Evolutionary conservation across 2,888 invertebrate species (phyloP), one percentile per base, ranked within the genome.

Genomic region (Lordiphosa fenestrarum): DNA sequence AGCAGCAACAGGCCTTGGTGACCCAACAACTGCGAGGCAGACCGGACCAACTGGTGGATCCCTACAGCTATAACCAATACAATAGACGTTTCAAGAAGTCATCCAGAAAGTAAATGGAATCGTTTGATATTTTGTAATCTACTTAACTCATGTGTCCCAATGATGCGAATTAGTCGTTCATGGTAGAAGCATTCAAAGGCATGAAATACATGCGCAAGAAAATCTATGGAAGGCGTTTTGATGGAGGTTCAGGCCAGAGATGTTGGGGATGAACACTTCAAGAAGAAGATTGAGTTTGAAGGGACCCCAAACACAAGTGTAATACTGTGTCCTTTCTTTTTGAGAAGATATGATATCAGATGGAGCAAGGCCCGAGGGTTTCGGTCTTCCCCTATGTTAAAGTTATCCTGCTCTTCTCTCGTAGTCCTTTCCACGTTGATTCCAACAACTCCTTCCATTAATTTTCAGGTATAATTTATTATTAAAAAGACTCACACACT

Each of bases 51-150:
- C 64, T 89, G 49, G 84, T 88, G 1, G 87, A 83, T 69, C 85
- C 87, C 4, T 89, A 76, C 65, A 88, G 81, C 10, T 89, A 87
- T 44, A 88, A 86, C 62, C 89, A 89, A 54, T 89, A 88, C 52
- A 85, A 88, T 55, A 84, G 89, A 2, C 87, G 89, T 33, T 89
- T 80, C 50, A 89, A 89, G 68, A 89, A 88, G 69, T 77, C 81
- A 12, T 69, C 87, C 33, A 71, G 78, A 41, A 59, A 63, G 21
- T 71, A 41, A 69, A 47, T 6, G 10, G 9, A 39, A 49, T 36
- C 42, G 15, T 41, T 46, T 50, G 9, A 9, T 6, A 4, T 9
- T 30, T 30, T 30, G 9, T 30, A 30, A 9, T 7, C 9, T 30
- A 30, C 23, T 23, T 23, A 4, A 23, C 23, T 23, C 0, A 5